Conservation (phyloP, 2,113 vertebrate genomes). For the Podarcis raffonei region DNA sequence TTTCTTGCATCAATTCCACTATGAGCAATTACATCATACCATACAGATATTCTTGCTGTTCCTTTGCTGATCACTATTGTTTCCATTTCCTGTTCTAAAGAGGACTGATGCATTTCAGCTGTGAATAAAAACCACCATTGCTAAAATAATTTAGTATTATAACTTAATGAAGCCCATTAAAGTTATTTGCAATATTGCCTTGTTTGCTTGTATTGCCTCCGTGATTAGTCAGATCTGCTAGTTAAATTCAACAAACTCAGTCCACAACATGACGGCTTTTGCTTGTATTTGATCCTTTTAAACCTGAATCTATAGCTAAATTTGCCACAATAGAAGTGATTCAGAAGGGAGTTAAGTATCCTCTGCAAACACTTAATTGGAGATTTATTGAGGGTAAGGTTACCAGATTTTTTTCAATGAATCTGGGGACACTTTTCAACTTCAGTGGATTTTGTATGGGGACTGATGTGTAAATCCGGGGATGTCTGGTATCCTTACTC, state of each 20-base stretch:
- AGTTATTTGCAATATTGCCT: not conserved
- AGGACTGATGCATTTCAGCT: slow-evolving; percentile 49
- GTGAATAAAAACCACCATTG: not conserved
- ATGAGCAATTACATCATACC: not conserved
- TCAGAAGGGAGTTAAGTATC: not conserved
- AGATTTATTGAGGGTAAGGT: not conserved
- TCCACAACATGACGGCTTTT: not conserved
- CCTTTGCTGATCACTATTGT: slow-evolving; percentile 18
- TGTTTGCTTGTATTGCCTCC: not conserved
- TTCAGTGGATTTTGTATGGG: too few relatives aligned
- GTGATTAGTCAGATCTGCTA: not conserved
- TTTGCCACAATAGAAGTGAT: slow-evolving; percentile 7
- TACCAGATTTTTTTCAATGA: too few relatives aligned
- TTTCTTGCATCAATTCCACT: not conserved
- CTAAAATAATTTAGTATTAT: not conserved
- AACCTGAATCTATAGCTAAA: not conserved
- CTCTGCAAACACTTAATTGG: too few relatives aligned
- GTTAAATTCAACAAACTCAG: not conserved
- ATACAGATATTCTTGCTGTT: not conserved
- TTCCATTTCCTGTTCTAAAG: slow-evolving; percentile 42
- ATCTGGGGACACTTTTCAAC: too few relatives aligned
- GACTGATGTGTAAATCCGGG: too few relatives aligned
- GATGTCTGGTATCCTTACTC: too few relatives aligned
- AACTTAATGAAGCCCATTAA: accelerated
- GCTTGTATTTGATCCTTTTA: not conserved